Percentiles rank a stretch among this genome's conserved stretches.
These are phyloP conservation scores for Zaprionus lineosus DNA, from an alignment of 2,888 invertebrate genomes.

Conservation along the genomic window DNA sequence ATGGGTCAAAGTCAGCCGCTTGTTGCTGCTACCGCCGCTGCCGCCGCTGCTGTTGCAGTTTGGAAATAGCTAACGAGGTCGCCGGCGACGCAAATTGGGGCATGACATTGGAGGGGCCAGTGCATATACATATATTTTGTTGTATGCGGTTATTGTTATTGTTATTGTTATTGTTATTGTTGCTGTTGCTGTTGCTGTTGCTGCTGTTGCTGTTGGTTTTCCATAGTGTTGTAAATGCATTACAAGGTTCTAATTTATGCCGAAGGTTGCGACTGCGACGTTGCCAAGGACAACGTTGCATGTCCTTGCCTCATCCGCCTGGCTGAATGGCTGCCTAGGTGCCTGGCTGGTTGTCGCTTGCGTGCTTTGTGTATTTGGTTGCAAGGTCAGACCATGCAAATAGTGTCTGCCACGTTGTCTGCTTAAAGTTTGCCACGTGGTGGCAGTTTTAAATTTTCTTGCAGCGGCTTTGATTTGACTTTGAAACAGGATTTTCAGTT, in stretches of 20 bases:
- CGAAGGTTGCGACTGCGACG: constrained; percentile 38
- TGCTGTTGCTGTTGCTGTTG: constrained; percentile 8
- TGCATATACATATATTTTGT: constrained; percentile 10
- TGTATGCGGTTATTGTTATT: not conserved
- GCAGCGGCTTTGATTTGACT: constrained; percentile 23
- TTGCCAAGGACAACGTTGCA: constrained; percentile 26
- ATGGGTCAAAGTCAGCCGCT: constrained; percentile 80
- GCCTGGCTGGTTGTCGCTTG: not conserved
- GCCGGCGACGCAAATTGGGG: constrained; percentile 65
- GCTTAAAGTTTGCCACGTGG: constrained; percentile 26
- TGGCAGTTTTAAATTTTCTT: constrained; percentile 21
- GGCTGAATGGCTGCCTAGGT: not conserved
- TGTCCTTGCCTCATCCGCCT: constrained; percentile 36
- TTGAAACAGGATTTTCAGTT: constrained; percentile 22
- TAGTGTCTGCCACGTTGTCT: constrained; percentile 38
- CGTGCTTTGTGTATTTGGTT: constrained; percentile 8
- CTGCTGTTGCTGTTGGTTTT: constrained; percentile 30
- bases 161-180: constrained; percentile 10
- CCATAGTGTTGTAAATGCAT: constrained; percentile 47
- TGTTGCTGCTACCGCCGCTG: constrained; percentile 33
- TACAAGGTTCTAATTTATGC: constrained; percentile 61
- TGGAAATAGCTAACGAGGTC: constrained; percentile 66
- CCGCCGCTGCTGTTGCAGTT: constrained; percentile 55
- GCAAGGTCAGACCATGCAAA: constrained; percentile 51
- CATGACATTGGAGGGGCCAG: constrained; percentile 62